Evolutionary conservation across 2,797 vertebrate species (phyloP), one percentile per base, ranked within the genome.

Genomic region (Helicolenus hilgendorfi): DNA sequence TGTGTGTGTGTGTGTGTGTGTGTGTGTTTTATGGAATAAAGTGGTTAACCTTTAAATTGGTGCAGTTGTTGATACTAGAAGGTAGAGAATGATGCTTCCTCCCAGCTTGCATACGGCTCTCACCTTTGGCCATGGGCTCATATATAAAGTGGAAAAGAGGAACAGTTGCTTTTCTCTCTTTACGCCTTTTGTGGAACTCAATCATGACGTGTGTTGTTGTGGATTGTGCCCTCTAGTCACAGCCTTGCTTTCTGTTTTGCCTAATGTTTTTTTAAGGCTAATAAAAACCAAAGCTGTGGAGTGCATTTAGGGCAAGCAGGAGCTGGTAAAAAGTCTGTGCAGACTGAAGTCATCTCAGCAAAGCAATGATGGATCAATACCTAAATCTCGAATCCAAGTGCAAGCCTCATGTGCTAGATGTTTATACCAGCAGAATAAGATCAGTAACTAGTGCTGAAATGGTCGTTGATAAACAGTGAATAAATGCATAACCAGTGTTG

Each of bases 11-110:
- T 55, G 49, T 38, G 0, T 7, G 41, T 45, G 41, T 20, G 41
- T 53, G 49, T 53, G 49, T 53, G 49, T 53, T 84, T 94, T 88
- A 86, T 89, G 78, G 75, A 94, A 90, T 92, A 93, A 96, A 90
- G 87, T 86, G 86, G 93, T 96, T 96, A 96, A 96, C 96, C 95
- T 97, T 96, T 96, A 94, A 93, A 95, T 94, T 89, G 94, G 80
- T 76, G 72, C 93, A 89, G 90, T 85, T 94, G 93, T 93, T 96
- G 94, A 93, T 94, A 85, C 85, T 79, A 53, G 79, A 72, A 89
- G 88, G 89, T 80, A 53, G 82, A 91, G 89, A 90, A 64, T 77
- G 89, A 94, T 94, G 91, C 85, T 86, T 86, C 84, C 76, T 79
- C 76, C 22, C 71, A 38, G 49, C 77, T 77, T 78, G 80, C 72